Conservation (phyloP, 2,888 invertebrate genomes). For the Corythucha ciliata region DNA sequence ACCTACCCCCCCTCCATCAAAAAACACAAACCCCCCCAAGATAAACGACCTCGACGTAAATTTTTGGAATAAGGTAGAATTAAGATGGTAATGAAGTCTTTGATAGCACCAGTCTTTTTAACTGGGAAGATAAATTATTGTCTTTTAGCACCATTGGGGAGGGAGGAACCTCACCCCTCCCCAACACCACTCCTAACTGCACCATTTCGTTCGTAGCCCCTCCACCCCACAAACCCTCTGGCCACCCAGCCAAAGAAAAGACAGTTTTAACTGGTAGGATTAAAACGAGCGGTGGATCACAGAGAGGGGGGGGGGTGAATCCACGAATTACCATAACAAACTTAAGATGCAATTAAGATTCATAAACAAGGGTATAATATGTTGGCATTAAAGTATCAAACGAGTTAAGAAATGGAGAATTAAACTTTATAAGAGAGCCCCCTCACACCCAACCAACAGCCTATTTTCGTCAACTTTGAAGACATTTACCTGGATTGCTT, state of each 20-base stretch:
- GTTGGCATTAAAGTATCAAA: conserved; percentile 5
- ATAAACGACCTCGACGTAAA: background rate
- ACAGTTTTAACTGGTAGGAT: no score
- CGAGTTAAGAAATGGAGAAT: no score
- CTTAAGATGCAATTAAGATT: conserved; percentile 1
- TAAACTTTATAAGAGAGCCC: no score
- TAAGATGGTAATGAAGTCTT: conserved; percentile 2
- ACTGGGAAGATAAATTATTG: background rate
- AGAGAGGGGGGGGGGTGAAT: background rate
- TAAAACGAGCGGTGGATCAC: background rate
- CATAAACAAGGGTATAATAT: conserved; percentile 6
- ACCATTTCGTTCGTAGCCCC: no score
- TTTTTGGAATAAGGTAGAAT: background rate
- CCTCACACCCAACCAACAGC: no score
- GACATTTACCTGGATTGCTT: no score
- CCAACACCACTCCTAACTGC: no score
- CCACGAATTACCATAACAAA: conserved; percentile 1
- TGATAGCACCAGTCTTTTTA: background rate
- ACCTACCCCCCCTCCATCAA: no score
- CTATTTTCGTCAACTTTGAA: no score
- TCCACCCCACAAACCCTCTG: no score
- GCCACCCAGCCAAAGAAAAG: no score
- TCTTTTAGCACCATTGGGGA: background rate
- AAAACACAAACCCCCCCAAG: no score
- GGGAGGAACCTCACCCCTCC: background rate